These are phyloP conservation scores for Pseudochaenichthys georgianus DNA, from an alignment of 2,797 vertebrate genomes.

Conservation along the genomic window DNA sequence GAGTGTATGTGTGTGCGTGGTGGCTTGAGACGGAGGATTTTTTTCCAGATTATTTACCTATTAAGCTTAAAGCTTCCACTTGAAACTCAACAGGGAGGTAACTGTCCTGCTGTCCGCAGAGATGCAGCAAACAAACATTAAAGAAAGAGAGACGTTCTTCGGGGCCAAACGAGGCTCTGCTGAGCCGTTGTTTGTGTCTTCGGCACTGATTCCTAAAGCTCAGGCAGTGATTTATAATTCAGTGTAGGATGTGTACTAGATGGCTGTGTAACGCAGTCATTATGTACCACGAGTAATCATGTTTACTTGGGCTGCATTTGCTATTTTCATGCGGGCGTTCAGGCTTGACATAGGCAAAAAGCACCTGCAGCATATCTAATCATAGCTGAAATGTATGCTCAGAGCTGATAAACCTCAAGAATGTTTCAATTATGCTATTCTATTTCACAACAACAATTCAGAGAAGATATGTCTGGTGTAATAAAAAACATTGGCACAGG, in stretches of 20 bases:
- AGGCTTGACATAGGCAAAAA: constrained; percentile 22
- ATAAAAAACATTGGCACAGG: constrained; percentile 18
- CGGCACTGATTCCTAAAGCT: neutral
- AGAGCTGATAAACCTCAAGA: constrained; percentile 21
- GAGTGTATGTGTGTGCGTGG: neutral
- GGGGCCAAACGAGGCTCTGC: constrained; percentile 9
- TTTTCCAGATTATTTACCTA: constrained; percentile 32
- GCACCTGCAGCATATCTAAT: constrained; percentile 33
- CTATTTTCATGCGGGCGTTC: constrained; percentile 26
- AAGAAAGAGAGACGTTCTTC: neutral
- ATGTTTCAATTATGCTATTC: constrained; percentile 15
- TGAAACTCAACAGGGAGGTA: constrained; percentile 34
- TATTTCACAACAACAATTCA: constrained; percentile 1
- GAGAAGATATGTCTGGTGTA: neutral
- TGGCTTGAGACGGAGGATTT: constrained; percentile 12
- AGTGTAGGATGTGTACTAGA: constrained; percentile 16
- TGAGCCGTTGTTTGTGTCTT: constrained; percentile 1
- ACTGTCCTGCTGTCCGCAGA: constrained; percentile 12
- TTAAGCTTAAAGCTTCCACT: constrained; percentile 27
- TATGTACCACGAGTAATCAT: constrained; percentile 27
- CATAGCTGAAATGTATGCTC: constrained; percentile 34
- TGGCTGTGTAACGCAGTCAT: constrained; percentile 33
- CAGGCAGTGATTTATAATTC: constrained; percentile 32
- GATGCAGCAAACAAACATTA: constrained; percentile 12
- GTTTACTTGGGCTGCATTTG: constrained; percentile 34